Percentiles rank a stretch among this genome's conserved stretches.
These are phyloP conservation scores for Lycocorax pyrrhopterus DNA, from an alignment of 2,113 vertebrate genomes.

Conservation along the genomic window DNA sequence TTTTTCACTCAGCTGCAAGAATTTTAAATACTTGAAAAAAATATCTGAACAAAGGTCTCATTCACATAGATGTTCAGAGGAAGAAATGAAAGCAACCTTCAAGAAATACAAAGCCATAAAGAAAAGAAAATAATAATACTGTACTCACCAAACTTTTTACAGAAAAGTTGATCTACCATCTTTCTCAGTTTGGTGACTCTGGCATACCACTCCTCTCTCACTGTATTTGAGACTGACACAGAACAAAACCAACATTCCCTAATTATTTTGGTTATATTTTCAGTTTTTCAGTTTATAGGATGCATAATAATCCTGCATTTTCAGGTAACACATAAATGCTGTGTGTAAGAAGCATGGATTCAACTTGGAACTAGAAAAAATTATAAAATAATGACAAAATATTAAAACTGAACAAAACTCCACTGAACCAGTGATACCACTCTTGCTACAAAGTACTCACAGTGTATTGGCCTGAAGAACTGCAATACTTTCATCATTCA, in stretches of 20 bases:
- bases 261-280: background rate
- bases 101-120: background rate
- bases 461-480: background rate
- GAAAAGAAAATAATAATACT: background rate
- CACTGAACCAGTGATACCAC: background rate
- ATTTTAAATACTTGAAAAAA: background rate
- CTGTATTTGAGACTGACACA: conserved; percentile 3
- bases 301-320: background rate
- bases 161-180: conserved; percentile 77
- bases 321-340: background rate
- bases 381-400: background rate
- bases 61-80: accelerated
- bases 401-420: background rate
- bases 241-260: background rate
- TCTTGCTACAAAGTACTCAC: background rate
- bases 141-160: conserved; percentile 76
- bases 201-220: conserved; percentile 74
- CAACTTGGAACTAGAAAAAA: background rate
- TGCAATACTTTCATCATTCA: background rate
- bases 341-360: background rate
- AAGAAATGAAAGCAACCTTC: background rate
- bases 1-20: background rate
- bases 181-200: conserved; percentile 73
- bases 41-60: background rate
- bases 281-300: background rate